Percentiles rank a stretch among this genome's conserved stretches.
These are phyloP conservation scores for Mesembrinibis cayennensis DNA, from an alignment of 2,113 vertebrate species.

Conservation along the genomic window DNA sequence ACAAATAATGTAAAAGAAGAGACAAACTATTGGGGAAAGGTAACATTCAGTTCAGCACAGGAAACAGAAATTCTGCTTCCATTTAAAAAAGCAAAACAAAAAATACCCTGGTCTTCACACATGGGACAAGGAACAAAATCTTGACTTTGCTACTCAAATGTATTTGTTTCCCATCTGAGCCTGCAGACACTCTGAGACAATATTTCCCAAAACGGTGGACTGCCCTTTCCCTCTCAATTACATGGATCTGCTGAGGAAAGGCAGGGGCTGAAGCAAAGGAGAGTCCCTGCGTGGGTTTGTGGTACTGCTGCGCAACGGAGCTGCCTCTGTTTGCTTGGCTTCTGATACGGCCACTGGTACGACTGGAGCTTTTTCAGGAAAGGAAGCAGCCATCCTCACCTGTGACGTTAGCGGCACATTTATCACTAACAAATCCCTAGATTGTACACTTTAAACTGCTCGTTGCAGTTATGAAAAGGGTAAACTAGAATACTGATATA, in stretches of 20 bases:
- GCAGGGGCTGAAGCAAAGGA: background rate
- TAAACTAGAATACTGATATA: background rate
- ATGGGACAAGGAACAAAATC: background rate
- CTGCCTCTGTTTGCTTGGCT: background rate
- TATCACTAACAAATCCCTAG: background rate
- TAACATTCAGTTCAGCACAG: background rate
- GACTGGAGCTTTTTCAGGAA: fast-evolving
- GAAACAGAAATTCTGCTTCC: background rate
- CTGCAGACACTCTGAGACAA: background rate
- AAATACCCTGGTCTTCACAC: background rate
- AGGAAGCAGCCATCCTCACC: background rate
- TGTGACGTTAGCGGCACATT: background rate
- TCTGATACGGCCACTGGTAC: fast-evolving
- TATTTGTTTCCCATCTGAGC: background rate
- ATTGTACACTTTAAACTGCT: background rate
- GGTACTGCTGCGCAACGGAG: fast-evolving
- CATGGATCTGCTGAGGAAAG: background rate
- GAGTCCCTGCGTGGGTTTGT: background rate
- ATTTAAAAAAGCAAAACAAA: background rate
- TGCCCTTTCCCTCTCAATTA: background rate
- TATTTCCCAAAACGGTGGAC: background rate
- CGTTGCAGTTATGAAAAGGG: background rate
- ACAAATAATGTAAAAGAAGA: background rate
- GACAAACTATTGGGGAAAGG: background rate
- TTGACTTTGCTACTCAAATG: background rate